These are phyloP conservation scores for Drosophila longiperda DNA, from an alignment of 2,888 invertebrate genomes.

Conservation along the genomic window DNA sequence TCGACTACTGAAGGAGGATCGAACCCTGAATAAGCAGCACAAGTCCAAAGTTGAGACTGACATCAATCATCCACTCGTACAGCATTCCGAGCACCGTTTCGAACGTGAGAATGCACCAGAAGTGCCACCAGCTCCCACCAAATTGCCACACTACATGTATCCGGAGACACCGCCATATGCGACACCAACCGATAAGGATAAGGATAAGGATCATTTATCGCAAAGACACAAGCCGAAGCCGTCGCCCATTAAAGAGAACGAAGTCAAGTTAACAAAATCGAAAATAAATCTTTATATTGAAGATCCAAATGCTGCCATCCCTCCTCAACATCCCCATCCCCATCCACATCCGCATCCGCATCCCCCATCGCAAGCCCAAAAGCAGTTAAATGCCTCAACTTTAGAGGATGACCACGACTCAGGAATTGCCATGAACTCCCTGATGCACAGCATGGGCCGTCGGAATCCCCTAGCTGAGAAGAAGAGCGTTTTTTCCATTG, in stretches of 20 bases:
- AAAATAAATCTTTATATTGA: constrained; percentile 81
- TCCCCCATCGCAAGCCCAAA: constrained; percentile 78
- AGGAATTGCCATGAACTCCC: constrained; percentile 90
- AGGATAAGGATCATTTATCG: constrained; percentile 55
- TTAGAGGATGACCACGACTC: constrained; percentile 91
- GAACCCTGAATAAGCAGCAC: constrained; percentile 87
- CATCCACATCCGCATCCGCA: constrained; percentile 2
- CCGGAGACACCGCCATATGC: constrained; percentile 86
- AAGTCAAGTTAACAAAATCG: constrained; percentile 82
- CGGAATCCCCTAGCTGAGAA: constrained; percentile 92
- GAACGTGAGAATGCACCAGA: constrained; percentile 86
- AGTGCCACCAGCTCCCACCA: constrained; percentile 86
- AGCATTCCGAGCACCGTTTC: constrained; percentile 92
- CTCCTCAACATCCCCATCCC: not conserved
- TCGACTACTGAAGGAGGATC: constrained; percentile 84
- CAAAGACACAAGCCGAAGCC: constrained; percentile 77
- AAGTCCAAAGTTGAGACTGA: constrained; percentile 85
- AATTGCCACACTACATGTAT: constrained; percentile 88
- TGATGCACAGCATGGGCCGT: constrained; percentile 87
- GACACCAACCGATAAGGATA: constrained; percentile 69
- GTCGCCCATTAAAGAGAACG: constrained; percentile 85
- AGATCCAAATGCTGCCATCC: constrained; percentile 69
- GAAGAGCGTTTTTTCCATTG: constrained; percentile 96
- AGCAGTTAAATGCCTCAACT: constrained; percentile 87
- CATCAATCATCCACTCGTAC: constrained; percentile 89